Conservation (phyloP, 2,113 vertebrate genomes). For the Podarcis raffonei region DNA sequence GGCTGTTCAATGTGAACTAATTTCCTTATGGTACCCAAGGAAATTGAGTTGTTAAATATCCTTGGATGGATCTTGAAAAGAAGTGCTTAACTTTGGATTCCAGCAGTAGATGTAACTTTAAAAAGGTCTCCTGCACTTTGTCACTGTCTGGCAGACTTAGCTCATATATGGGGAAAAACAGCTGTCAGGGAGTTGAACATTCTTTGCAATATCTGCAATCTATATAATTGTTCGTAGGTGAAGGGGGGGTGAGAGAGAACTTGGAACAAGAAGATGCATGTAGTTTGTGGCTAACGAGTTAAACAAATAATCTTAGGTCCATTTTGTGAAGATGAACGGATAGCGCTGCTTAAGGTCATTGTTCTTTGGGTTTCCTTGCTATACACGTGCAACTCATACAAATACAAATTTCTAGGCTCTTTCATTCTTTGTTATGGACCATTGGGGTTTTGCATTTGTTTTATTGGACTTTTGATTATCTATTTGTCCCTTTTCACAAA, state of each 20-base stretch:
- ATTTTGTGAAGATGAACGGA: slow-evolving; percentile 12
- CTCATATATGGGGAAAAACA: neutral
- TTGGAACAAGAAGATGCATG: slow-evolving; percentile 22
- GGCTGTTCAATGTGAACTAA: slow-evolving; percentile 9
- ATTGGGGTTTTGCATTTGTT: neutral
- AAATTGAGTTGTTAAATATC: slow-evolving; percentile 6
- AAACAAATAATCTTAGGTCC: slow-evolving; percentile 17
- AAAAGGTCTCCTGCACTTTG: neutral
- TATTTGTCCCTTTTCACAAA: neutral
- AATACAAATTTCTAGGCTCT: neutral
- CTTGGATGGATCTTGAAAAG: neutral
- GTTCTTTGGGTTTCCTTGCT: slow-evolving; percentile 36
- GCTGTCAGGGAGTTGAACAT: neutral
- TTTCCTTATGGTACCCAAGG: slow-evolving; percentile 11
- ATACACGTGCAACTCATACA: slow-evolving; percentile 3
- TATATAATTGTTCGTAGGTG: neutral
- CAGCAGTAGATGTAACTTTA: slow-evolving; percentile 23
- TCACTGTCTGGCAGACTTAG: slow-evolving; percentile 14
- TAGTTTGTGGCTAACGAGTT: slow-evolving; percentile 22
- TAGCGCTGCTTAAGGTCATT: neutral
- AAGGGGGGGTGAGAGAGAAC: neutral
- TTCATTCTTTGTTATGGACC: slow-evolving; percentile 12
- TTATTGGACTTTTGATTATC: neutral
- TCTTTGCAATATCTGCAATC: slow-evolving; percentile 24
- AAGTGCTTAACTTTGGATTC: slow-evolving; percentile 31